Evolutionary conservation across 1,140 invertebrate species (phyloP).

Genomic region (Idris sp.): DNA sequence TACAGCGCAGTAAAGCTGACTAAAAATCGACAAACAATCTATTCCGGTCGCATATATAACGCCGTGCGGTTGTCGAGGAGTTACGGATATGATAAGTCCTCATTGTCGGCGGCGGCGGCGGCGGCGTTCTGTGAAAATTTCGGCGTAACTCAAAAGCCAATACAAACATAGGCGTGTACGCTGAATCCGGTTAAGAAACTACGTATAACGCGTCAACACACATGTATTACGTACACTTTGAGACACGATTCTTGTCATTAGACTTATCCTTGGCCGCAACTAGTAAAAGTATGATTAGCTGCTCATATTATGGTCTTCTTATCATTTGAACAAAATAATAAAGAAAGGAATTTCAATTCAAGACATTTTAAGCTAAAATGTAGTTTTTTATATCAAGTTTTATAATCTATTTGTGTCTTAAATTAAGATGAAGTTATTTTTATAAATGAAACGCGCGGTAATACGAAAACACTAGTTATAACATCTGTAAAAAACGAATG

Average conservation of each 20-base stretch:
- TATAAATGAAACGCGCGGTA: no score
- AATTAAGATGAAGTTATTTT: no score
- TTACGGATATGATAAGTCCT: constrained; percentile 66
- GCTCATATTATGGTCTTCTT: constrained; percentile 41
- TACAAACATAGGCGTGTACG: constrained; percentile 76
- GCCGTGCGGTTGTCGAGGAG: constrained; percentile 59
- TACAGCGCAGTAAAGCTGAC: constrained; percentile 68
- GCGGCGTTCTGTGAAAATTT: constrained; percentile 74
- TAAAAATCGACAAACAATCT: constrained; percentile 75
- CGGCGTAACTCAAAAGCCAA: constrained; percentile 76
- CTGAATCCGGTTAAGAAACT: constrained; percentile 67
- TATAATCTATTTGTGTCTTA: no score
- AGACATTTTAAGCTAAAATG: no score
- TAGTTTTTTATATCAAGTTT: no score
- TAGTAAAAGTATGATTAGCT: constrained; percentile 50
- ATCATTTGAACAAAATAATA: no score
- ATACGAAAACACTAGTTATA: no score
- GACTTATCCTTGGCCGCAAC: constrained; percentile 55
- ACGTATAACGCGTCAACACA: constrained; percentile 48
- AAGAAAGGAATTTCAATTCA: no score
- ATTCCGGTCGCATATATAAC: constrained; percentile 65
- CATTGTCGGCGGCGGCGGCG: constrained; percentile 67
- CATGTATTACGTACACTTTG: constrained; percentile 16
- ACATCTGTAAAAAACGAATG: no score
- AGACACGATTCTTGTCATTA: constrained; percentile 17